Conservation (phyloP, 1,140 invertebrate genomes). For the Aphidius gifuensis region DNA sequence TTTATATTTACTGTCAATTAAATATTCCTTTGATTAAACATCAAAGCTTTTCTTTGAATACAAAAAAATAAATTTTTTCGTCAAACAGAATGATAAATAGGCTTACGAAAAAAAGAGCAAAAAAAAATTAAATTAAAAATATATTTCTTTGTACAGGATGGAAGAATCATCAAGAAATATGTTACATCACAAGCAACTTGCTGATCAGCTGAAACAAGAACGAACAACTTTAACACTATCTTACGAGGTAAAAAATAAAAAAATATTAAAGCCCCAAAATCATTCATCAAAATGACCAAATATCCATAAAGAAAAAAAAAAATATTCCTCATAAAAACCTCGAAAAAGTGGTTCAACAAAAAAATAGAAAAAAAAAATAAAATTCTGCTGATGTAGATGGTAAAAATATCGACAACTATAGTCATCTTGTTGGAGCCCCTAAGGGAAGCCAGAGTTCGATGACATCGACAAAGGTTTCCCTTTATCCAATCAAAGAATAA, state of each 20-base stretch:
- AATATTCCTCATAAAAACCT: not conserved
- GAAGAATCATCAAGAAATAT: constrained; percentile 70
- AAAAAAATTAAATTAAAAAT: not conserved
- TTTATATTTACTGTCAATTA: too few relatives aligned
- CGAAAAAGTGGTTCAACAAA: not conserved
- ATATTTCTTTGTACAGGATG: constrained; percentile 62
- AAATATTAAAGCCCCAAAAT: not conserved
- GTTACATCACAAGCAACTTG: constrained; percentile 72
- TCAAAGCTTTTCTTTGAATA: too few relatives aligned
- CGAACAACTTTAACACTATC: constrained; percentile 69
- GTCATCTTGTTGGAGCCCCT: constrained; percentile 7
- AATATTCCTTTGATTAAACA: too few relatives aligned
- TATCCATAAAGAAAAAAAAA: constrained; percentile 16
- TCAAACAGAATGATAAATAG: too few relatives aligned
- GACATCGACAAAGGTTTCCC: constrained; percentile 27
- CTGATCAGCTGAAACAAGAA: constrained; percentile 77
- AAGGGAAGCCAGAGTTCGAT: constrained; percentile 19
- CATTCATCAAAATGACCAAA: not conserved
- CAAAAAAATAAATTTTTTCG: too few relatives aligned
- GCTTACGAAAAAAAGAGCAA: too few relatives aligned
- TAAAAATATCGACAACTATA: constrained; percentile 8
- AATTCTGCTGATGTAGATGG: not conserved
- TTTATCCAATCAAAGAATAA: constrained; percentile 29
- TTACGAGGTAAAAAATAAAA: constrained; percentile 64
- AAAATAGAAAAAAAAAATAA: not conserved